Percentiles rank a stretch among this genome's conserved stretches.
Conservation (phyloP, 2,797 vertebrate genomes). For the Rhinichthys osculus region DNA sequence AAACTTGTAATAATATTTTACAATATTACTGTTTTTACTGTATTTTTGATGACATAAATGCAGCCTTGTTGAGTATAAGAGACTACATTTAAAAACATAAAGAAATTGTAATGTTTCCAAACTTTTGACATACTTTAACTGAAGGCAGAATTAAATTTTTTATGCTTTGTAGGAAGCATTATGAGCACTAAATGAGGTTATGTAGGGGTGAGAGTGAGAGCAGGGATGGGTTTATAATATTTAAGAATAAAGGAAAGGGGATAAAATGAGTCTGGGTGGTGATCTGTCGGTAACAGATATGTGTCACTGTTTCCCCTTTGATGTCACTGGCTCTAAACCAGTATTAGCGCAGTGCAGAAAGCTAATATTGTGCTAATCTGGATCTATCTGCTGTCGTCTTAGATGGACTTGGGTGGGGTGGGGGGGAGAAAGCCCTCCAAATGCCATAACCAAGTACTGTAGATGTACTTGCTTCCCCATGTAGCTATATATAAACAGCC, state of each 20-base stretch:
- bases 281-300: slow-evolving; percentile 49
- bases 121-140: background rate
- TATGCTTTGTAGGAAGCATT: background rate
- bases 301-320: slow-evolving; percentile 20
- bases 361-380: slow-evolving; percentile 47
- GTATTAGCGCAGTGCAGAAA: slow-evolving; percentile 44
- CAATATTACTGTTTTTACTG: background rate
- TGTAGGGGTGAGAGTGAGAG: background rate
- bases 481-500: slow-evolving; percentile 40
- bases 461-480: slow-evolving; percentile 28
- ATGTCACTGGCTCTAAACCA: slow-evolving; percentile 48
- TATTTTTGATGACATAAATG: background rate
- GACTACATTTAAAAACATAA: background rate
- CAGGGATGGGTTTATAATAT: background rate
- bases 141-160: background rate
- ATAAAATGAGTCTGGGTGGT: slow-evolving; percentile 34
- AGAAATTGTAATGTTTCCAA: background rate
- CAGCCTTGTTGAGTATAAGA: background rate
- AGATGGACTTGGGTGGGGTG: background rate
- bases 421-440: background rate
- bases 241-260: background rate
- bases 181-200: background rate
- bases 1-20: background rate
- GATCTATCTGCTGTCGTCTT: slow-evolving; percentile 10
- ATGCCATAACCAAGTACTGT: slow-evolving; percentile 7